These are phyloP conservation scores for Hippocampus guttulatus DNA, from an alignment of 2,113 vertebrate species.

Conservation along the genomic window DNA sequence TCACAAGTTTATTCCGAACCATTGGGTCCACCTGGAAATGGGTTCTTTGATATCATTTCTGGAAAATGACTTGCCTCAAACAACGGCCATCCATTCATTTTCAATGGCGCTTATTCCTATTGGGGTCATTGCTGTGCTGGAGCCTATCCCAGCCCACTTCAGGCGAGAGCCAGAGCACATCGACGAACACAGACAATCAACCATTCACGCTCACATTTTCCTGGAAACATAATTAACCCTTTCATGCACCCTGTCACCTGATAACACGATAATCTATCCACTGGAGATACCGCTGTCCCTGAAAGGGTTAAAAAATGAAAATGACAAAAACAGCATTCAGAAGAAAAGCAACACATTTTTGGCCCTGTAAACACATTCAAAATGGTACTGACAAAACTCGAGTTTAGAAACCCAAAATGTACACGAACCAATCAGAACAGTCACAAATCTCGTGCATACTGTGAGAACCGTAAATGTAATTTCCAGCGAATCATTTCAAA, in stretches of 20 bases:
- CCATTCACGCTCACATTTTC: not conserved
- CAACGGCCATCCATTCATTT: not conserved
- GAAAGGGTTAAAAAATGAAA: not conserved
- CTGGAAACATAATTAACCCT: not conserved
- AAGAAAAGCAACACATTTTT: not conserved
- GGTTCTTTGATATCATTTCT: not conserved
- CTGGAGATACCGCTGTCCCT: no score
- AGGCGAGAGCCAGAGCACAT: not conserved
- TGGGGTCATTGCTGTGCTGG: not conserved
- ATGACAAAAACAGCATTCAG: not conserved
- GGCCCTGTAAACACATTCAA: no score
- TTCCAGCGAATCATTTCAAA: not conserved
- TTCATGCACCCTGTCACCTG: no score
- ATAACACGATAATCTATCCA: no score
- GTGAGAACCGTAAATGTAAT: not conserved
- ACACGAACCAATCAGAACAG: not conserved
- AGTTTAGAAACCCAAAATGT: not conserved
- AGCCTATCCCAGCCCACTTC: not conserved
- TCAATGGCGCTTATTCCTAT: not conserved
- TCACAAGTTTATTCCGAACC: slow-evolving; percentile 39
- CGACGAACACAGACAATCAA: not conserved
- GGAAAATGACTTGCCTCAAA: not conserved
- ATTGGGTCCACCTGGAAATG: not conserved
- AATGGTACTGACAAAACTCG: no score
- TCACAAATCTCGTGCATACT: not conserved